phyloP scores from a whole-genome alignment of 2,113 vertebrate genomes.

The Etheostoma cragini region DNA sequence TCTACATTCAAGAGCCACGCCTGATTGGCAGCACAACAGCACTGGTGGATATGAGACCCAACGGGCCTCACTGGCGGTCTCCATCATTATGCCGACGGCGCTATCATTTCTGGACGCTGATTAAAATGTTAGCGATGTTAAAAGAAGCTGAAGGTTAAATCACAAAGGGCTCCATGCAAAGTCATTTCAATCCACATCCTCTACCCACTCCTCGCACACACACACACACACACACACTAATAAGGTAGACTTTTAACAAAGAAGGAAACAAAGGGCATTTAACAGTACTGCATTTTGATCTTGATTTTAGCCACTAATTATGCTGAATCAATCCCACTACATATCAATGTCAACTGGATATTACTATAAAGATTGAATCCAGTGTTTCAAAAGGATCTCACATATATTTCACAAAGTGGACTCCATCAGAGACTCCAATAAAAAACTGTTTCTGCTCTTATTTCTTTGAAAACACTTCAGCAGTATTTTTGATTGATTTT shows the following conservation, averaged over 20 bases:
- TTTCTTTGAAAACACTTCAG: background rate
- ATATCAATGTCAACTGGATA: conserved; percentile 1
- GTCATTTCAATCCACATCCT: conserved; percentile 32
- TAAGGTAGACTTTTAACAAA: conserved; percentile 7
- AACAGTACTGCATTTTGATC: conserved; percentile 28
- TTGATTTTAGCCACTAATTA: conserved; percentile 25
- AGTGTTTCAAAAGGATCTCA: conserved; percentile 5
- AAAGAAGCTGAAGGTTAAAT: conserved; percentile 81
- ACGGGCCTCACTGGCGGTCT: conserved; percentile 54
- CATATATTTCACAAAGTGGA: conserved; percentile 1
- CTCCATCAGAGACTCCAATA: conserved; percentile 4
- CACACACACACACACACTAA: background rate
- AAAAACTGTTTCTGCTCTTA: background rate
- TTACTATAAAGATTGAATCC: background rate
- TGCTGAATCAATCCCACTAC: background rate
- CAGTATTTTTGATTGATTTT: background rate
- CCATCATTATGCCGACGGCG: conserved; percentile 69
- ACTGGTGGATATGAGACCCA: conserved; percentile 61
- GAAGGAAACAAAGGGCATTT: background rate
- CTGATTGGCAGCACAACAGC: conserved; percentile 67
- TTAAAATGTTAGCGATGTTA: conserved; percentile 79
- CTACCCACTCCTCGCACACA: background rate
- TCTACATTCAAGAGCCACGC: conserved; percentile 39
- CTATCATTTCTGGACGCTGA: conserved; percentile 71
- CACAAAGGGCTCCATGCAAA: conserved; percentile 59